A percentile compares a stretch with the other conserved stretches of the same genome.
Evolutionary conservation across 2,113 vertebrate genomes (phyloP).

Genomic region (Mastomys natalensis): DNA sequence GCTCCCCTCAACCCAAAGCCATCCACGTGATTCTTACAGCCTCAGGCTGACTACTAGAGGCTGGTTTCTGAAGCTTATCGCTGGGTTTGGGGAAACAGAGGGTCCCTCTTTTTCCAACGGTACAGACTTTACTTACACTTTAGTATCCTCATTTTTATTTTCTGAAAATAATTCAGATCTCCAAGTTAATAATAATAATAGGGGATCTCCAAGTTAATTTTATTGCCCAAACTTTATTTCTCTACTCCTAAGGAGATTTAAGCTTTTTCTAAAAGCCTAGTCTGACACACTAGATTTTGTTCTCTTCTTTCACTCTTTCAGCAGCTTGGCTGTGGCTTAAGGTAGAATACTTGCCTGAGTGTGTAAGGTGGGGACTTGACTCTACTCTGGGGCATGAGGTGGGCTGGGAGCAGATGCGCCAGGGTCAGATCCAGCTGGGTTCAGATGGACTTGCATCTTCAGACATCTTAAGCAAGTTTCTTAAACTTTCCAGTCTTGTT

Average conservation of each 20-base stretch:
- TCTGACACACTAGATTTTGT: neutral
- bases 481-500: neutral
- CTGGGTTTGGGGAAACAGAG: neutral
- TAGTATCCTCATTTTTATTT: neutral
- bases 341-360: neutral
- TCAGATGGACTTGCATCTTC: neutral
- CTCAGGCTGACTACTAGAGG: neutral
- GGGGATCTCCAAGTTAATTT: neutral
- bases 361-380: neutral
- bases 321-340: neutral
- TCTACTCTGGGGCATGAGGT: neutral
- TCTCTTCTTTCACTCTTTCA: neutral
- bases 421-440: neutral
- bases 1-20: neutral
- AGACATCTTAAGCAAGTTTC: neutral
- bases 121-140: neutral
- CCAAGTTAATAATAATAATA: neutral
- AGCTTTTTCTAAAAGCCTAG: neutral
- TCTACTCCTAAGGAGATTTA: neutral
- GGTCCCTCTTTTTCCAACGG: neutral
- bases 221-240: neutral
- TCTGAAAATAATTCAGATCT: conserved; percentile 4
- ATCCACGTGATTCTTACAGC: neutral
- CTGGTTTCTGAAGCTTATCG: neutral
- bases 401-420: neutral